Evolutionary conservation across 2,888 invertebrate species (phyloP).

Genomic region (Clostera curtula): DNA sequence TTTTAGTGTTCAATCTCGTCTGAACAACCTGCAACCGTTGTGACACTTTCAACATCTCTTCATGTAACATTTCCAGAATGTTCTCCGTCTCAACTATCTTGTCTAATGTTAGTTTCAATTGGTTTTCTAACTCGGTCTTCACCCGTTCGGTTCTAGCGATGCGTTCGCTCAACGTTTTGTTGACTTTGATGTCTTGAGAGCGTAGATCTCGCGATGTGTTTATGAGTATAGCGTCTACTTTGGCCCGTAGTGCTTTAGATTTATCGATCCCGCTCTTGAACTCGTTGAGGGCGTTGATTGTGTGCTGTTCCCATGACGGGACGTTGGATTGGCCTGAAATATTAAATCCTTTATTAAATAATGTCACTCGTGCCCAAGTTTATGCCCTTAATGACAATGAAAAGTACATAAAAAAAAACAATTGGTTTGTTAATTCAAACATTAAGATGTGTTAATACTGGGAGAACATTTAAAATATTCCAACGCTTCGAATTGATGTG

Average conservation of each 20-base stretch:
- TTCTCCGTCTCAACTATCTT: conserved; percentile 65
- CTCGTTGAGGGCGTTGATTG: conserved; percentile 82
- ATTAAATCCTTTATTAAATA: too few relatives aligned
- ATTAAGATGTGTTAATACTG: too few relatives aligned
- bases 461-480: too few relatives aligned
- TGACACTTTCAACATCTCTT: conserved; percentile 56
- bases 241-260: conserved; percentile 81
- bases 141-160: conserved; percentile 86
- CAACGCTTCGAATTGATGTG: too few relatives aligned
- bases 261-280: conserved; percentile 83
- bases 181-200: conserved; percentile 86
- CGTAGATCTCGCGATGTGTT: conserved; percentile 87
- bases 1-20: conserved; percentile 59
- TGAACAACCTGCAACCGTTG: conserved; percentile 64
- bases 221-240: conserved; percentile 81
- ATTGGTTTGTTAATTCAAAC: too few relatives aligned
- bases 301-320: conserved; percentile 88
- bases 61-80: conserved; percentile 51
- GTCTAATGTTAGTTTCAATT: conserved; percentile 69
- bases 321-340: conserved; percentile 82
- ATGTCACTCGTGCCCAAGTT: too few relatives aligned
- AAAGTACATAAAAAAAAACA: too few relatives aligned
- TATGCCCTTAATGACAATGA: too few relatives aligned
- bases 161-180: conserved; percentile 80
- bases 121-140: conserved; percentile 80